Conservation (phyloP, 2,113 vertebrate genomes). For the Pagrus major region DNA sequence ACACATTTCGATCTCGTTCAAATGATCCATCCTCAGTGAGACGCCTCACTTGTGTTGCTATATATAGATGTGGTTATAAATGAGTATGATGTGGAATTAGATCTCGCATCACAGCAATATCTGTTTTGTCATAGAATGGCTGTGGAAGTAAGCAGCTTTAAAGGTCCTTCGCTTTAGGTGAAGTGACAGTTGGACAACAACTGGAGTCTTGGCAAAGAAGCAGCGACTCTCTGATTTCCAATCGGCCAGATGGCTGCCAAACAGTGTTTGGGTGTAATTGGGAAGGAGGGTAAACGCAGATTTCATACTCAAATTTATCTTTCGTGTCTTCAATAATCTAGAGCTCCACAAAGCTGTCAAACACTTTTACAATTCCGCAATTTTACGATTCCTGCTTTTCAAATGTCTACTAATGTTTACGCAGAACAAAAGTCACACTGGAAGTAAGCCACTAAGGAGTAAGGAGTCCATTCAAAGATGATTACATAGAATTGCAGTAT, state of each 20-base stretch:
- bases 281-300: slow-evolving; percentile 48
- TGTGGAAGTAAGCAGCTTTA: slow-evolving; percentile 16
- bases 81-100: slow-evolving; percentile 3
- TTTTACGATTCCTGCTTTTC: not conserved
- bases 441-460: not conserved
- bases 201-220: slow-evolving; percentile 69
- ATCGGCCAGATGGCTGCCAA: slow-evolving; percentile 78
- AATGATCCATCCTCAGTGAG: not conserved
- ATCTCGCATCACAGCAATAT: not conserved
- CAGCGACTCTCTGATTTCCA: slow-evolving; percentile 71
- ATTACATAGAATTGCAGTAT: not conserved
- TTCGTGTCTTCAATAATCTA: slow-evolving; percentile 63
- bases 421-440: slow-evolving; percentile 4
- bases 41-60: not conserved
- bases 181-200: slow-evolving; percentile 70
- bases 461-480: not conserved
- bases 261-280: slow-evolving; percentile 70
- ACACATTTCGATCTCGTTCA: slow-evolving; percentile 28
- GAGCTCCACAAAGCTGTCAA: slow-evolving; percentile 60
- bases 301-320: slow-evolving; percentile 68
- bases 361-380: slow-evolving; percentile 30
- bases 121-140: not conserved
- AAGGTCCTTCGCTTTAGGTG: slow-evolving; percentile 52
- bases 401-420: not conserved
- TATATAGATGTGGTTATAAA: slow-evolving; percentile 14